Evolutionary conservation across 2,797 vertebrate genomes (phyloP), one percentile per base, ranked within the genome.

Genomic region (Pangasius larnaudii): DNA sequence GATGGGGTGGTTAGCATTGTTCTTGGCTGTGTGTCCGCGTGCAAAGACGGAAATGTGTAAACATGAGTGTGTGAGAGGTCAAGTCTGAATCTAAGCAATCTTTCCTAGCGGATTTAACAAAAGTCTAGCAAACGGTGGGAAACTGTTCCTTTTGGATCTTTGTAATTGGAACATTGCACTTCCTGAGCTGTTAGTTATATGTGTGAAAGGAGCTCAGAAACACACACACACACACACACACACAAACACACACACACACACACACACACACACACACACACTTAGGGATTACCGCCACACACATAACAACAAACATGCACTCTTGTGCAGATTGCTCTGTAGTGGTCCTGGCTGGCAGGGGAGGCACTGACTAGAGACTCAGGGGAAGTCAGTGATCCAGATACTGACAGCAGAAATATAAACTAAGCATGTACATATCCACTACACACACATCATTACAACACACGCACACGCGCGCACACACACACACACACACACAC

Each of bases 101-200:
- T 67, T 88, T 85, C 33, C 51, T 80, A 74, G 81, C n/a, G 51
- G 77, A 69, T 79, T 89, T 88, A 78, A 78, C 78, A 9, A 63
- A 56, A n/a, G n/a, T 36, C 69, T 82, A 78, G 42, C 19, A 10
- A 77, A 83, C 63, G 72, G 69, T 86, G 61, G 36, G 30, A 88
- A 90, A 90, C 86, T 88, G 69, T 85, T 81, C 33, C 67, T 88
- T 90, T 90, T 89, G 71, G 11, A 24, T 22, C 5, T 0, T 59
- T 82, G 86, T 75, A 88, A 91, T 88, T 61, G 85, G 33, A 89
- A 86, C 75, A 53, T 84, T 42, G 36, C 56, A 86, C 59, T 86
- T 71, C 39, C 42, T 86, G n/a, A 51, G 30, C 53, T 18, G 36
- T 39, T 13, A 82, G 24, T 24, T 24, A 8, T 86, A 61, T 63